Percentiles rank a stretch among this genome's conserved stretches.
Evolutionary conservation across 2,797 vertebrate genomes (phyloP).

Genomic region (Vultur gryphus): DNA sequence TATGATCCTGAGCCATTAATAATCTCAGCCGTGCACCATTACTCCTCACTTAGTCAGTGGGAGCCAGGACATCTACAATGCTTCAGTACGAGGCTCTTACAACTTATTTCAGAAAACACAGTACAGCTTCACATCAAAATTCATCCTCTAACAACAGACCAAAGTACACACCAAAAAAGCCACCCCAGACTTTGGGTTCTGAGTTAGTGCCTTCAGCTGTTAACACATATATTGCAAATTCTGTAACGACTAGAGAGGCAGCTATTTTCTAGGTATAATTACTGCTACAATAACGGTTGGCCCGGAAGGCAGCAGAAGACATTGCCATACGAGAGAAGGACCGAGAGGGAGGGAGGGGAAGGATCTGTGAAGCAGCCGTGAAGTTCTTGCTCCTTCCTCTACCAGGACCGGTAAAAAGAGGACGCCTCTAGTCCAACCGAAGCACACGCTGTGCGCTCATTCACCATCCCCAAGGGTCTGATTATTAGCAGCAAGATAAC

Average conservation of each 20-base stretch:
- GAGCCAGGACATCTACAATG: background rate
- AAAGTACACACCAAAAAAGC: background rate
- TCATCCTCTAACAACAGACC: background rate
- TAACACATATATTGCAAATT: background rate
- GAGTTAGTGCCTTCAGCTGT: background rate
- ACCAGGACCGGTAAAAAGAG: background rate
- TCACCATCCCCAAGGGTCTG: background rate
- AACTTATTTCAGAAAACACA: background rate
- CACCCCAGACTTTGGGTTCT: background rate
- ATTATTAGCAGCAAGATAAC: background rate
- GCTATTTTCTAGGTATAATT: background rate
- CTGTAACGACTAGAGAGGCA: accelerated
- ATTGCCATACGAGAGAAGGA: background rate
- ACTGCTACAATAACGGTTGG: background rate
- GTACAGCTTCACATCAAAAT: background rate
- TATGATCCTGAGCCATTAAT: background rate
- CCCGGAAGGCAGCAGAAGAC: background rate
- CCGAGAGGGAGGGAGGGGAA: background rate
- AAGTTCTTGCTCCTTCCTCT: background rate
- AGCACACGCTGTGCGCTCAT: background rate
- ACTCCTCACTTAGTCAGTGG: background rate
- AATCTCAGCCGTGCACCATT: background rate
- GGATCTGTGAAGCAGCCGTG: background rate
- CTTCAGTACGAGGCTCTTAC: background rate
- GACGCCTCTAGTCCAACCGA: background rate